These are phyloP conservation scores for Miichthys miiuy DNA, from an alignment of 2,797 vertebrate species.

Conservation along the genomic window DNA sequence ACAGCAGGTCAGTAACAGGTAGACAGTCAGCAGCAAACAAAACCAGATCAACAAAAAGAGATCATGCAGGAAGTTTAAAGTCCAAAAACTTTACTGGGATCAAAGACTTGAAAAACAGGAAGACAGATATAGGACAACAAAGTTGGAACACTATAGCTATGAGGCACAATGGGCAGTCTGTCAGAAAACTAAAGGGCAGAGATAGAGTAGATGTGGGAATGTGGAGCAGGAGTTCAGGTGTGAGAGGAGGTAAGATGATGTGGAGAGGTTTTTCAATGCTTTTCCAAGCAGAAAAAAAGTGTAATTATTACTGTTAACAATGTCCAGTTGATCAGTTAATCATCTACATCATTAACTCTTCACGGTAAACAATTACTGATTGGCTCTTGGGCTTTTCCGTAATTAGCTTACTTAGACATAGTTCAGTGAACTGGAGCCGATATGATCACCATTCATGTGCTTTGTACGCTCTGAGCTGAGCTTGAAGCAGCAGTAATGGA, in stretches of 20 bases:
- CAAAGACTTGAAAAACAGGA: slow-evolving; percentile 1
- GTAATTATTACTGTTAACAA: neutral
- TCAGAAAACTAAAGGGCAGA: slow-evolving; percentile 1
- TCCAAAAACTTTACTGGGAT: slow-evolving; percentile 7
- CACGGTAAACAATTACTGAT: neutral
- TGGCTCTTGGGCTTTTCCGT: neutral
- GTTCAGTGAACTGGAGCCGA: neutral
- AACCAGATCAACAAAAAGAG: neutral
- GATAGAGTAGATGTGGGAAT: neutral
- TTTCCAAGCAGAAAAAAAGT: neutral
- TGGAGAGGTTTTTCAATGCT: neutral
- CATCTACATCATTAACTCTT: neutral
- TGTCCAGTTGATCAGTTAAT: neutral
- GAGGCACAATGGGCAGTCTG: neutral
- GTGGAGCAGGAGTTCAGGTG: slow-evolving; percentile 8
- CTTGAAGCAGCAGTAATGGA: neutral
- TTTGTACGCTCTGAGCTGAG: neutral
- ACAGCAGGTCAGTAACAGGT: slow-evolving; percentile 14
- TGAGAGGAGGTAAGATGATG: slow-evolving; percentile 4
- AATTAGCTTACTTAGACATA: neutral
- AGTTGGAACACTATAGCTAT: neutral
- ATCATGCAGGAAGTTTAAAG: neutral
- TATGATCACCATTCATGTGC: neutral
- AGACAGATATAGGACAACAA: neutral
- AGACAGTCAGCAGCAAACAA: slow-evolving; percentile 13